Conservation (phyloP, 2,797 vertebrate species). For the Falco cherrug region DNA sequence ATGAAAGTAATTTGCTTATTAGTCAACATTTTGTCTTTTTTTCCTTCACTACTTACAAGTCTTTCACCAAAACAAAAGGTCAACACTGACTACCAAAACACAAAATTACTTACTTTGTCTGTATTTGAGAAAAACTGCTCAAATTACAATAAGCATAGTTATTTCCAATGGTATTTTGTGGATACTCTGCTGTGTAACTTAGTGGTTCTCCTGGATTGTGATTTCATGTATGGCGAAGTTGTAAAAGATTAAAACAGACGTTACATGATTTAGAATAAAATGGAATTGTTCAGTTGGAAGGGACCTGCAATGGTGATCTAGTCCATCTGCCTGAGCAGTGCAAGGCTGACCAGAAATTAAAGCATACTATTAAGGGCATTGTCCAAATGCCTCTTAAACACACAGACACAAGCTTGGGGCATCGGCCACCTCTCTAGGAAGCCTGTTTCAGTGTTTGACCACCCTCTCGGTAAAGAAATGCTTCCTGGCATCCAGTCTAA, state of each 20-base stretch:
- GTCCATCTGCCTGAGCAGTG: neutral
- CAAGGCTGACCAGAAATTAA: neutral
- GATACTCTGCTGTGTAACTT: neutral
- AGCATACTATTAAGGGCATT: neutral
- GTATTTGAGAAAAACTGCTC: neutral
- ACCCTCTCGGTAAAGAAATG: neutral
- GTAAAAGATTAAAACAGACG: neutral
- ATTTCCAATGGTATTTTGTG: neutral
- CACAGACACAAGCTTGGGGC: no score
- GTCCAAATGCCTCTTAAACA: neutral
- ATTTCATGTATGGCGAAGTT: neutral
- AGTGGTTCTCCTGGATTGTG: neutral
- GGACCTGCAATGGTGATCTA: accelerated
- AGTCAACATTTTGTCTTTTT: neutral
- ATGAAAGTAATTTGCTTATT: neutral
- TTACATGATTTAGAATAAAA: neutral
- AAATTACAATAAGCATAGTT: accelerated
- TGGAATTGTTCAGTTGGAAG: neutral
- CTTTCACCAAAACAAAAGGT: neutral
- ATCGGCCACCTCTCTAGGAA: accelerated
- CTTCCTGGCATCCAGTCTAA: neutral
- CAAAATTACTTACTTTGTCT: neutral
- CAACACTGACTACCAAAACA: neutral
- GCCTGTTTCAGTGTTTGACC: neutral
- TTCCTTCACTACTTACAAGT: neutral